Conservation (phyloP, 2,113 vertebrate species). For the Nematolebias whitei region DNA sequence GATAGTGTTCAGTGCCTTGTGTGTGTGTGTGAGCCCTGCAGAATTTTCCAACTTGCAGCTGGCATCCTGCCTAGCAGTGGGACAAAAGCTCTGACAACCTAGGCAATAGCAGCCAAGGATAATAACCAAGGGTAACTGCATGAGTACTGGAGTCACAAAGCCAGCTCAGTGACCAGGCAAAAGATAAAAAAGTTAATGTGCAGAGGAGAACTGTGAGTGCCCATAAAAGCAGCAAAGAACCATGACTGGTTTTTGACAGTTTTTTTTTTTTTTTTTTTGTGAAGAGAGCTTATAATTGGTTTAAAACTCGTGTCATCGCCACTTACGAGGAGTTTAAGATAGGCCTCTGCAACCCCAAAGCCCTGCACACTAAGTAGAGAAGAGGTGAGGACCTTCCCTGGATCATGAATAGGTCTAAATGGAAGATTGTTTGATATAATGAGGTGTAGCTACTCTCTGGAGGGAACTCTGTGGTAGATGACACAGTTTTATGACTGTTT, state of each 20-base stretch:
- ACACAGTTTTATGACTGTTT: constrained; percentile 55
- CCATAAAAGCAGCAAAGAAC: constrained; percentile 28
- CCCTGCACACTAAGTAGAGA: constrained; percentile 34
- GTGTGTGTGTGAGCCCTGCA: constrained; percentile 20
- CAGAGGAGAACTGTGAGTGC: constrained; percentile 33
- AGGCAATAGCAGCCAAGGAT: constrained; percentile 49
- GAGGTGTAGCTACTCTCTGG: constrained; percentile 58
- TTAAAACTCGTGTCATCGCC: constrained; percentile 48
- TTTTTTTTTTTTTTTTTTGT: too few species aligned
- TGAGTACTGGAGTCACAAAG: constrained; percentile 33
- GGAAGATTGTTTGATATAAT: constrained; percentile 65
- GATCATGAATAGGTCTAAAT: constrained; percentile 57
- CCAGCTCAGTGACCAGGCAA: constrained; percentile 43
- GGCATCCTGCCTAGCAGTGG: constrained; percentile 42
- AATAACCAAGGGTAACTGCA: constrained; percentile 48
- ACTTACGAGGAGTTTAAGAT: constrained; percentile 56
- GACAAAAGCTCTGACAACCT: constrained; percentile 51
- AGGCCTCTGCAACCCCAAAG: constrained; percentile 31
- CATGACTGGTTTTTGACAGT: constrained; percentile 11
- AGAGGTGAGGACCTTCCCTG: constrained; percentile 37
- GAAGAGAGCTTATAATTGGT: constrained; percentile 59
- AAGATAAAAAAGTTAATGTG: constrained; percentile 3
- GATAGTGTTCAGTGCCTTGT: constrained; percentile 15
- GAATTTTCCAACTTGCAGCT: constrained; percentile 33
- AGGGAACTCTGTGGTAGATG: constrained; percentile 50